These are phyloP conservation scores for Rugalucina vietnamica DNA, from an alignment of 2,888 invertebrate genomes.

Conservation along the genomic window DNA sequence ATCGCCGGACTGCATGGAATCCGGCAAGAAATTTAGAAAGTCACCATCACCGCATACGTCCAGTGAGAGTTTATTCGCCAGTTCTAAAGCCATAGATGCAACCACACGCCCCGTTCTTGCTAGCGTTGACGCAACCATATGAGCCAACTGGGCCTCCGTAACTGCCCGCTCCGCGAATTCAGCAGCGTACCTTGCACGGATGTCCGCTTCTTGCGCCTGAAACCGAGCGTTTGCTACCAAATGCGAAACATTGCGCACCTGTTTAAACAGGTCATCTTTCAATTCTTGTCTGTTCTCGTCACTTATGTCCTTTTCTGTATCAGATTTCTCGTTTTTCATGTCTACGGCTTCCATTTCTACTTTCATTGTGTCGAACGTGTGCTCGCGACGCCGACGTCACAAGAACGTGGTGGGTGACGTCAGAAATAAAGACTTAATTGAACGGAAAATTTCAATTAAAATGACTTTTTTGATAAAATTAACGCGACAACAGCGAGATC, in stretches of 20 bases:
- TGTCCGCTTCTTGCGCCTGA: slow-evolving; percentile 50
- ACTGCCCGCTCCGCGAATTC: slow-evolving; percentile 56
- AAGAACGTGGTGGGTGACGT: not conserved
- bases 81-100: slow-evolving; percentile 63
- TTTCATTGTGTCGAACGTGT: not conserved
- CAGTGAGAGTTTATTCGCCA: slow-evolving; percentile 31
- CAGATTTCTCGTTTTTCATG: not conserved
- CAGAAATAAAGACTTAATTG: too few species aligned
- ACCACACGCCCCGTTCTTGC: slow-evolving; percentile 63
- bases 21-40: not conserved
- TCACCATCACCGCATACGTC: not conserved
- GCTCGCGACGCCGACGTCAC: not conserved
- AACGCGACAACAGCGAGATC: too few species aligned
- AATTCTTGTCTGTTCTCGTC: not conserved
- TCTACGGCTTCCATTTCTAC: not conserved
- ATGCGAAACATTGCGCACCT: slow-evolving; percentile 30
- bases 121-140: slow-evolving; percentile 59
- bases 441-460: too few species aligned
- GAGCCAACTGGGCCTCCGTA: slow-evolving; percentile 62
- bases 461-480: too few species aligned
- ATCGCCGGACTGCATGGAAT: not conserved
- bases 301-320: not conserved
- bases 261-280: not conserved
- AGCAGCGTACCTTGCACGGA: slow-evolving; percentile 51
- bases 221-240: slow-evolving; percentile 38